These are phyloP conservation scores for Chouioia cunea DNA, from an alignment of 2,888 invertebrate genomes.

Conservation along the genomic window DNA sequence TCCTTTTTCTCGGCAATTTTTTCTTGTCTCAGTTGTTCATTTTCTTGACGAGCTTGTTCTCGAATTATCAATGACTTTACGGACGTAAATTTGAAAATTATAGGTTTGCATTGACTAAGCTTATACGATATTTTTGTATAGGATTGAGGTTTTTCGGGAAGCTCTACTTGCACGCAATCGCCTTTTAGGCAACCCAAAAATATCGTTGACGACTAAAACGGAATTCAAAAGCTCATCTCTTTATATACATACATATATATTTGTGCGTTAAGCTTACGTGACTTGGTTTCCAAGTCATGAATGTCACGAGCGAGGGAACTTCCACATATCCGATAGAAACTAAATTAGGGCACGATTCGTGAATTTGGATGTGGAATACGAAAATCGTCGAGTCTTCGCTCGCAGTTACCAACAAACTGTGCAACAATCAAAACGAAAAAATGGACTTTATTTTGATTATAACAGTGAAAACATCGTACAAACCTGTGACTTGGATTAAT, in stretches of 20 bases:
- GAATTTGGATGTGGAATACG: conserved; percentile 71
- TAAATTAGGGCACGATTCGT: conserved; percentile 69
- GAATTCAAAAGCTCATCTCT: not conserved
- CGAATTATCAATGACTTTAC: conserved; percentile 74
- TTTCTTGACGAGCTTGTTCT: conserved; percentile 73
- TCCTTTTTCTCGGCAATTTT: conserved; percentile 71
- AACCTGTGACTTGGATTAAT: conserved; percentile 70
- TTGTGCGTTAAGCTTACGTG: conserved; percentile 63
- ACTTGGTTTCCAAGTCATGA: conserved; percentile 77
- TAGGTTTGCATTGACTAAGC: conserved; percentile 62
- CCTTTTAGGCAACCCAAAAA: conserved; percentile 73
- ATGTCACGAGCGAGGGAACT: conserved; percentile 75
- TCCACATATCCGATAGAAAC: conserved; percentile 78
- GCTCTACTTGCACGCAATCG: conserved; percentile 71
- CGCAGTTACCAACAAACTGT: conserved; percentile 75
- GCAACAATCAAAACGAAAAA: conserved; percentile 14
- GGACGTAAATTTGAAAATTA: conserved; percentile 71
- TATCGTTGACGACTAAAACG: conserved; percentile 65
- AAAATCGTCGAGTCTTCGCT: conserved; percentile 80
- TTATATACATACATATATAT: conserved; percentile 25
- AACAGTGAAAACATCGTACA: not conserved
- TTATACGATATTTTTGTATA: conserved; percentile 70
- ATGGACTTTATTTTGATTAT: not conserved
- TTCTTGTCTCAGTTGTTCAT: conserved; percentile 71
- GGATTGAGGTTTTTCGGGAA: conserved; percentile 67